Evolutionary conservation across 2,888 invertebrate species (phyloP), one percentile per base, ranked within the genome.

Genomic region (Tetranychus truncatus): DNA sequence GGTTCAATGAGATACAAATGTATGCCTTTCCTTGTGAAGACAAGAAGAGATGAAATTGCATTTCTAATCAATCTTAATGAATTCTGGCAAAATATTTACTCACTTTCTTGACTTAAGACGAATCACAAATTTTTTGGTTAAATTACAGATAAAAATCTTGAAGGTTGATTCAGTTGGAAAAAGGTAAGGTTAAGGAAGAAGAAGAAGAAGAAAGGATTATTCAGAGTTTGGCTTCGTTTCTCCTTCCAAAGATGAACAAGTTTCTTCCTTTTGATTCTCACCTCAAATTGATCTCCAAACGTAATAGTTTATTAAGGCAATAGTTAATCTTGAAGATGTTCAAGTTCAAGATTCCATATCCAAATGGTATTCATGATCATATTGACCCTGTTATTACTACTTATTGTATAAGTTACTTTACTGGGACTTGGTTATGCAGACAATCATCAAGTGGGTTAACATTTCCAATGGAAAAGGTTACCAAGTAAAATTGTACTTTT

Each of bases 61-160:
- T 55, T 55, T 9, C 15, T 55, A 55, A 55, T 55, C 55, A 55
- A 55, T 55, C 55, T 55, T 55, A 55, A 55, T 55, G 55, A 55
- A 55, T 55, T 55, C 55, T 15, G 15, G 15, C 20, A 69, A 69
- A 20, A 24, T 69, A 24, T 24, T 69, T 24, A 21, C 67, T 67
- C 67, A 18, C 67, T 67, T n/a, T 67, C 67, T 67, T n/a, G 11
- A 11, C 20, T 69, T 69, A 21, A 69, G 21, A 69, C 69, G 20
- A 24, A 20, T 24, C 69, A 20, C 69, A 69, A 69, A 34, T 34
- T 34, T 24, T 69, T 55, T 55, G 55, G 55, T 55, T 55, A 55
- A 55, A 55, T 55, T 55, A 55, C 55, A 55, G 9, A 55, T 55
- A 15, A 55, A 34, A 55, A 55, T 55, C 55, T 55, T 55, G 55